These are phyloP conservation scores for Luidia sarsii DNA, from an alignment of 53 echinoderm and acorn worm genomes.

Conservation along the genomic window DNA sequence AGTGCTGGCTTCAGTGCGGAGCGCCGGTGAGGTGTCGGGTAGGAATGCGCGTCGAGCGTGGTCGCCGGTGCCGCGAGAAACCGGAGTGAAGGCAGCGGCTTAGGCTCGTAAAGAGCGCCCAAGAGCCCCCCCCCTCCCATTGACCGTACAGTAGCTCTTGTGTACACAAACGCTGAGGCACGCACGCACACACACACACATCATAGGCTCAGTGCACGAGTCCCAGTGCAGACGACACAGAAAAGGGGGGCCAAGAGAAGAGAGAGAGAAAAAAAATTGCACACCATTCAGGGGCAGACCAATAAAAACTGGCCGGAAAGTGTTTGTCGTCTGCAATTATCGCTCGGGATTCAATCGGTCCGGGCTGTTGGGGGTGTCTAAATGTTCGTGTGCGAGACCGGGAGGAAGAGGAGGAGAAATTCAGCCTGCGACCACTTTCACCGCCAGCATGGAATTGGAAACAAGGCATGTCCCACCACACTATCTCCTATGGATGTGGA, in stretches of 20 bases:
- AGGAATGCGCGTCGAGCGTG: too few relatives aligned
- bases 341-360: not conserved
- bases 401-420: not conserved
- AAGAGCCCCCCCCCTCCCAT: constrained; percentile 40
- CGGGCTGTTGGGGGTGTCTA: too few relatives aligned
- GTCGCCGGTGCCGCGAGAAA: constrained; percentile 13
- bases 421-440: constrained; percentile 6
- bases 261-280: too few relatives aligned
- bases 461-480: too few relatives aligned
- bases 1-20: too few relatives aligned
- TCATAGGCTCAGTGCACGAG: too few relatives aligned
- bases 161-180: not conserved
- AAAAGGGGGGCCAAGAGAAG: too few relatives aligned
- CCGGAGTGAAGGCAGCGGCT: not conserved
- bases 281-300: not conserved
- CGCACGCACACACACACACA: not conserved
- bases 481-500: constrained; percentile 4
- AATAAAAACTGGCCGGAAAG: constrained; percentile 46
- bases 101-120: constrained; percentile 42
- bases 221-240: not conserved
- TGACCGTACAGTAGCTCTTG: constrained; percentile 8
- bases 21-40: too few relatives aligned
- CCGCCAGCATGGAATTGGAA: too few relatives aligned
- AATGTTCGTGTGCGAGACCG: too few relatives aligned
- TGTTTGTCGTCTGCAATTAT: constrained; percentile 24